phyloP scores from a whole-genome alignment of 2,113 vertebrate genomes.

The Peromyscus californicus region DNA sequence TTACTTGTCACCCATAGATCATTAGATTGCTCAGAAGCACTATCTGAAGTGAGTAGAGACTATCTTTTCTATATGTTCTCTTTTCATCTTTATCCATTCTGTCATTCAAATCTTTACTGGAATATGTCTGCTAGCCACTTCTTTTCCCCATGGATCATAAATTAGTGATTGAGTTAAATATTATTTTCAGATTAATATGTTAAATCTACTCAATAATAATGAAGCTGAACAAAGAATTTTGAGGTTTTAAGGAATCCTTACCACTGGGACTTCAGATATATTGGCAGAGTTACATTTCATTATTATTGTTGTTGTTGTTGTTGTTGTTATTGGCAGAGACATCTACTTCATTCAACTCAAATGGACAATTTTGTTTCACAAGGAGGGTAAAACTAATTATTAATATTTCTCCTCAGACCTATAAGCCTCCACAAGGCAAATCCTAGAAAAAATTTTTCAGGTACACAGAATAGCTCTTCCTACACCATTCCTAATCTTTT shows the following conservation, averaged over 20 bases:
- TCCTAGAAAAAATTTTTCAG: background rate
- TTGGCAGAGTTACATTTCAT: background rate
- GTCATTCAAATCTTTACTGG: background rate
- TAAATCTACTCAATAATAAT: conserved; percentile 19
- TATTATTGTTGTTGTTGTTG: background rate
- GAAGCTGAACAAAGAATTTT: conserved; percentile 25
- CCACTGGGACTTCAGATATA: background rate
- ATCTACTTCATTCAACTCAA: conserved; percentile 22
- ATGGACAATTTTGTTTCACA: background rate
- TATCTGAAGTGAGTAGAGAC: background rate
- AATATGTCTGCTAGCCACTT: background rate
- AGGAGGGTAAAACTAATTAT: background rate
- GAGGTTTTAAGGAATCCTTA: conserved; percentile 35
- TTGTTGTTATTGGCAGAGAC: background rate
- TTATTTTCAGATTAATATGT: conserved; percentile 19
- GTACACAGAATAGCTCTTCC: background rate
- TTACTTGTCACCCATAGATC: background rate
- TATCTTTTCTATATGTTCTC: background rate
- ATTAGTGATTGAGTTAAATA: conserved; percentile 19
- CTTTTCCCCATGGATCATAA: background rate
- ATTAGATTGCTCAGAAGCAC: background rate
- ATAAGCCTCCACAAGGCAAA: conserved; percentile 29
- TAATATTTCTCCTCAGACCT: background rate
- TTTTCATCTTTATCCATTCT: background rate
- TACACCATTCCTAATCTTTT: background rate